phyloP scores from a whole-genome alignment of 2,113 vertebrate species.

The Plotosus lineatus region DNA sequence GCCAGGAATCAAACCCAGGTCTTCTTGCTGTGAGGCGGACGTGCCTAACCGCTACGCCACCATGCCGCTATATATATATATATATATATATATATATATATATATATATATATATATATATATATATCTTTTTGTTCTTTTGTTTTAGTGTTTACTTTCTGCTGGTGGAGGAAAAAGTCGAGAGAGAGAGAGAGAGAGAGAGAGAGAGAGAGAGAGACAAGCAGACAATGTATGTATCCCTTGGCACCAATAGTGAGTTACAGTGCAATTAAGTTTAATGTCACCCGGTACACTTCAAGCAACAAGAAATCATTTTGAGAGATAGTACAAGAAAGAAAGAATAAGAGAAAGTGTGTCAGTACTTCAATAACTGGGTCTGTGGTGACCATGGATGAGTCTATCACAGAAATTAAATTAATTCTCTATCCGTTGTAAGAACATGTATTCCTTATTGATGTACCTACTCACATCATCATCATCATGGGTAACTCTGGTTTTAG shows the following conservation, averaged over 20 bases:
- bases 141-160: no score
- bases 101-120: no score
- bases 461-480: background rate
- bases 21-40: no score
- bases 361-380: background rate
- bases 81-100: no score
- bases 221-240: constrained; percentile 13
- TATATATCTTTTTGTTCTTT: no score
- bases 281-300: constrained; percentile 9
- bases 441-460: background rate
- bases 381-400: background rate
- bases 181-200: no score
- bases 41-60: no score
- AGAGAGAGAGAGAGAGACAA: background rate
- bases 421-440: background rate
- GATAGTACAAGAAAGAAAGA: background rate
- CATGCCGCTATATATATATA: no score
- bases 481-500: background rate
- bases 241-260: background rate
- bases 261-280: constrained; percentile 35
- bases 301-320: constrained; percentile 9
- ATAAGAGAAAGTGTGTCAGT: background rate
- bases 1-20: no score
- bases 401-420: background rate
- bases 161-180: no score